phyloP scores from a whole-genome alignment of 2,888 invertebrate genomes.

The Aquatica leii region DNA sequence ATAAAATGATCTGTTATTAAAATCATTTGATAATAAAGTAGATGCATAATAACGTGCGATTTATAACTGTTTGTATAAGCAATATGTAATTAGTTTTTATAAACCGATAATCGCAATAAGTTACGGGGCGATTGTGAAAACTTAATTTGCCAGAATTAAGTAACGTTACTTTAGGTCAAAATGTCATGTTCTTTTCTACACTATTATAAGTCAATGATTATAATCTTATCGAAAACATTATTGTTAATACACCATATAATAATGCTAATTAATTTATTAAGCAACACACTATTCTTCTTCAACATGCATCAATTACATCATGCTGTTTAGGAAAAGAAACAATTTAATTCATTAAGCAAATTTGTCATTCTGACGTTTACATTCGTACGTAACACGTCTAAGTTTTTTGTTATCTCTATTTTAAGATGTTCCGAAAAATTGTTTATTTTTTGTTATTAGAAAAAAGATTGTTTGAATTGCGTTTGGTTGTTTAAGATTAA shows the following conservation, averaged over 20 bases:
- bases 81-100: slow-evolving; percentile 40
- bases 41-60: slow-evolving; percentile 28
- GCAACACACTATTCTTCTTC: no score
- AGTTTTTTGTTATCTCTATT: no score
- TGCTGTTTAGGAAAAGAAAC: no score
- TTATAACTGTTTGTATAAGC: slow-evolving; percentile 34
- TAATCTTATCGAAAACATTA: slow-evolving; percentile 8
- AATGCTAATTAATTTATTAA: slow-evolving; percentile 6
- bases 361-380: no score
- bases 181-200: slow-evolving; percentile 26
- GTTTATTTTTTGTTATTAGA: no score
- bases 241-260: neutral
- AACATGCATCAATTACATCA: no score
- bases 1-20: slow-evolving; percentile 30
- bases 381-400: no score
- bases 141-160: slow-evolving; percentile 35
- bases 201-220: slow-evolving; percentile 20
- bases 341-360: no score
- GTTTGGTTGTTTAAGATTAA: no score
- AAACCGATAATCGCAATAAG: slow-evolving; percentile 41
- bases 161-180: slow-evolving; percentile 40
- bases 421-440: no score
- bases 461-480: no score
- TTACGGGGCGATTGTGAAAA: slow-evolving; percentile 36
- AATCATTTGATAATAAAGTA: slow-evolving; percentile 28